Evolutionary conservation across 2,113 vertebrate genomes (phyloP), one percentile per base, ranked within the genome.

Genomic region (Gallinago jamesoni): DNA sequence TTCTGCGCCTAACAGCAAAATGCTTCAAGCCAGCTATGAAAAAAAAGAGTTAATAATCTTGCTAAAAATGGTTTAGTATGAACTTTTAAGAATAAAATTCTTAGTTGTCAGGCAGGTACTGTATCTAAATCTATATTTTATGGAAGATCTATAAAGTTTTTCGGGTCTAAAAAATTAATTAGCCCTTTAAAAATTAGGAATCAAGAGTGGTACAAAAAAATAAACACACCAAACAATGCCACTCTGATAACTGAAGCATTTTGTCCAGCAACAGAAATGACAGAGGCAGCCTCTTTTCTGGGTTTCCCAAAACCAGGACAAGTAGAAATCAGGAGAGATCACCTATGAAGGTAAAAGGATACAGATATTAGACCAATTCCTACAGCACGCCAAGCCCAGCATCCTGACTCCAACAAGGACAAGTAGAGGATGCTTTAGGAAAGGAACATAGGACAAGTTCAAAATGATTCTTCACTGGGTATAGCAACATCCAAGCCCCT

Each of bases 21-120:
- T 55, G 31, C 82, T 97, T 94, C 55, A 94, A 91, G 43, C 12
- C 78, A 93, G 31, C 55, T 92, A 31, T 37, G 62, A 62, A 94
- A 91, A 96, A 85, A 89, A 85, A 12, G 7, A 93, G 39, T 94
- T 95, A 91, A 74, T 93, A 94, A 93, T 93, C 83, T 59, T 72
- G 57, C 45, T 96, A 92, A 93, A 89, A 93, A 48, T 31, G 24
- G 30, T 67, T 88, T 72, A 57, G 41, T 93, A 48, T 83, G 84
- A 82, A 53, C 82, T 70, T 89, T 93, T 62, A 68, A 75, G 80
- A 78, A n/a, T 72, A 72, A 92, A 84, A 66, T 67, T 19, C 43
- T 56, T 31, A 91, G 21, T 73, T 84, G 47, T 55, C 75, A 81
- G 74, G 3, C 30, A 85, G 19, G 4, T 72, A 72, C 64, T 35